Evolutionary conservation across 2,797 vertebrate species (phyloP), one percentile per base, ranked within the genome.

Genomic region (Falco cherrug): DNA sequence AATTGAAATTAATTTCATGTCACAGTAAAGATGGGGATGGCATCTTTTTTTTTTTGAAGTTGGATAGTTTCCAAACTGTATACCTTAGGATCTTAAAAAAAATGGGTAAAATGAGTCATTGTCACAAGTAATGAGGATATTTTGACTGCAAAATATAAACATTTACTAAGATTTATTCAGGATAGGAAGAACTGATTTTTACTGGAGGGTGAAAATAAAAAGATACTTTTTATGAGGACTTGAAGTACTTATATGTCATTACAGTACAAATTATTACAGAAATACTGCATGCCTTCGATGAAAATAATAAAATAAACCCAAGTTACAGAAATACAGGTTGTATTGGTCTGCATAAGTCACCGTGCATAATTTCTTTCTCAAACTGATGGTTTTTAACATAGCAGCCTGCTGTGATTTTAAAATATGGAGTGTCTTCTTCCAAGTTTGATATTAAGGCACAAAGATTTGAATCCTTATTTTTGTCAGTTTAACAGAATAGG

Each of bases 101-200:
- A 92, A 60, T 83, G 60, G 68, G 91, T 95, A 96, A 94, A 16
- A 75, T 80, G 33, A 48, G 25, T 43, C 76, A 60, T 26, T 9
- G 1, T 50, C 50, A 83, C 10, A 78, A 89, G 29, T 79, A 82
- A 90, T 78, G 39, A 90, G 17, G 37, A 35, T 53, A 94, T 69
- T 65, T 69, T 93, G 75, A 91, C 50, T 63, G 29, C 25, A 96
- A 96, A 95, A 73, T 75, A 88, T 19, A 83, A 94, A 59, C 11
- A 48, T 33, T 56, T 82, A 76, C 18, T 43, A 60, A 73, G 24
- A 91, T 87, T 88, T 95, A 91, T 54, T 89, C 65, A 89, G 39
- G 43, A 84, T 29, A 26, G 33, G 47, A 87, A 71, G 21, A 33
- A 47, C 3, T 61, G 13, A 20, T 86, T 78, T 90, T 93, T 68